phyloP scores from a whole-genome alignment of 2,797 vertebrate genomes.

The Anas georgica region DNA sequence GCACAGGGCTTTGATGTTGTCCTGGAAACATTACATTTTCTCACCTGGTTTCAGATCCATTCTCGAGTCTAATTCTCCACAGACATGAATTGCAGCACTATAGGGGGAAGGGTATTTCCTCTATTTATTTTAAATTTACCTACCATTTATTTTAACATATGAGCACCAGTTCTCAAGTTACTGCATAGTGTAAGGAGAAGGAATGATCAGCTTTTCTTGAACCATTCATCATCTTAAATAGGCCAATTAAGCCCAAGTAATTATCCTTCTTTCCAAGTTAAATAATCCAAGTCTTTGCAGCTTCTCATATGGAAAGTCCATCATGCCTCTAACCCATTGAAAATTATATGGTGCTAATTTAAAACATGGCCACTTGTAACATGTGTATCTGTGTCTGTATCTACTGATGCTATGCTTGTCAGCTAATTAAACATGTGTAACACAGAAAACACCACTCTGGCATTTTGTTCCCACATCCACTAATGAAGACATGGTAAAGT shows the following conservation, averaged over 20 bases:
- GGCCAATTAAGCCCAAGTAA: constrained; percentile 59
- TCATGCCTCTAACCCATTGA: constrained; percentile 34
- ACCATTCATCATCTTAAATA: constrained; percentile 67
- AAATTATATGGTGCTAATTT: constrained; percentile 57
- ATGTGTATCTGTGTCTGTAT: neutral
- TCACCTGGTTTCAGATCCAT: neutral
- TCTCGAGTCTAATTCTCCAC: neutral
- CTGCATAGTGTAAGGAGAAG: constrained; percentile 31
- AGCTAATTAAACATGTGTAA: constrained; percentile 31
- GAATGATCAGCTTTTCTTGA: constrained; percentile 63
- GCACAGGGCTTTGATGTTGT: neutral
- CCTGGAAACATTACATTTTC: neutral
- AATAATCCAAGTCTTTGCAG: constrained; percentile 68
- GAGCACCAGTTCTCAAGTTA: constrained; percentile 49
- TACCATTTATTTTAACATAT: constrained; percentile 62
- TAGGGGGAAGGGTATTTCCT: constrained; percentile 17
- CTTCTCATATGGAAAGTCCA: constrained; percentile 63
- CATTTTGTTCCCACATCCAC: neutral
- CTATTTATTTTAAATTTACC: constrained; percentile 66
- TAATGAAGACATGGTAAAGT: neutral
- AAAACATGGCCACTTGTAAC: constrained; percentile 36
- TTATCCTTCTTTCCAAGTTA: constrained; percentile 68
- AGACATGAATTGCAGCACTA: neutral
- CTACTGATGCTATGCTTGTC: neutral
- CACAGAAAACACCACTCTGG: neutral